A percentile compares a stretch with the other conserved stretches of the same genome.
Evolutionary conservation across 2,888 invertebrate genomes (phyloP).

Genomic region (Lycaena phlaeas): DNA sequence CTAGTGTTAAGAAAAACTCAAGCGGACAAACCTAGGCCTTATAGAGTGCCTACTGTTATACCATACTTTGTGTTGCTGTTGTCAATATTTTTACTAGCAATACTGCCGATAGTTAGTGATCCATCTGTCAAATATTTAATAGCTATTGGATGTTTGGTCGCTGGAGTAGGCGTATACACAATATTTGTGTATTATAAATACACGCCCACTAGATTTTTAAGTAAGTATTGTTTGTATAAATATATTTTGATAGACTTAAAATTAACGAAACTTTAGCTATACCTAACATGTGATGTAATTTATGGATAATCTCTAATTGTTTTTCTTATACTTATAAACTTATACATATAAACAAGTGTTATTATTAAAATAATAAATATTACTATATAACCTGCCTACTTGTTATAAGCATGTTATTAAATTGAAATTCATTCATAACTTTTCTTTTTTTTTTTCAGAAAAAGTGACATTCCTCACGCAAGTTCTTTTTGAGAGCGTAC

Average conservation of each 20-base stretch:
- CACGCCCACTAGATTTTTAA: slow-evolving; percentile 73
- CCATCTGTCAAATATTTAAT: slow-evolving; percentile 85
- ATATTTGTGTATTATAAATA: slow-evolving; percentile 81
- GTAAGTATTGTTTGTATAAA: slow-evolving; percentile 64
- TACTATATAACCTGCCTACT: neutral
- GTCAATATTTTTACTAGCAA: slow-evolving; percentile 80
- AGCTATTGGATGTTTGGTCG: slow-evolving; percentile 79
- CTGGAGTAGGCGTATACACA: slow-evolving; percentile 81
- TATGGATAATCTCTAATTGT: too few relatives aligned
- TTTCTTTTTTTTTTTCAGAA: slow-evolving; percentile 58
- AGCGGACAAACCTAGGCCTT: slow-evolving; percentile 78
- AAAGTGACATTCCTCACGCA: slow-evolving; percentile 77
- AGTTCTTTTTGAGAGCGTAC: slow-evolving; percentile 78
- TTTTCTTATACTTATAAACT: too few relatives aligned
- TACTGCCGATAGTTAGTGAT: slow-evolving; percentile 82
- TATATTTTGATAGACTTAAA: neutral
- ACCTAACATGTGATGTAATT: too few relatives aligned
- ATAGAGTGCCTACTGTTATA: slow-evolving; percentile 80
- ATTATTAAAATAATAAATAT: too few relatives aligned
- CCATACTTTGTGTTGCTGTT: slow-evolving; percentile 81
- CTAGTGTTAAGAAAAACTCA: slow-evolving; percentile 81
- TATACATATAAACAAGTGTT: too few relatives aligned
- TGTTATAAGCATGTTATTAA: neutral
- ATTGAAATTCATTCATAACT: slow-evolving; percentile 6
- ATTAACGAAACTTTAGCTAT: too few relatives aligned